Conservation (phyloP, 2,888 invertebrate genomes). For the Ormyrus thymus region DNA sequence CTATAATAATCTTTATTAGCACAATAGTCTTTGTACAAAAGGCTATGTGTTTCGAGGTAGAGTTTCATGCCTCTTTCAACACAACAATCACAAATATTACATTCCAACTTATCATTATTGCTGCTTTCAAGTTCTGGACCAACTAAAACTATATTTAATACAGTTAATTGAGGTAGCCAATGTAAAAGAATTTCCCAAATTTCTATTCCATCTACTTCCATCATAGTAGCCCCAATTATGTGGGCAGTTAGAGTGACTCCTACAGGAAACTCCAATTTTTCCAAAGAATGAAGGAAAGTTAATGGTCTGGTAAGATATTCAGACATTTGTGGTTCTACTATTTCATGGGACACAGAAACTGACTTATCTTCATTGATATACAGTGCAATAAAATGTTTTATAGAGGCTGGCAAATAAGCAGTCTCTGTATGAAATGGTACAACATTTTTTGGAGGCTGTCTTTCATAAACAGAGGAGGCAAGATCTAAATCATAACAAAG, state of each 20-base stretch:
- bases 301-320: constrained; percentile 67
- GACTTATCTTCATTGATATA: constrained; percentile 57
- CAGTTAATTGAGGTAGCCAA: constrained; percentile 63
- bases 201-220: constrained; percentile 64
- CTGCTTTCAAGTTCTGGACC: constrained; percentile 67
- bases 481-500: constrained; percentile 64
- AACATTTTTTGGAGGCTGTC: constrained; percentile 59
- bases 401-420: constrained; percentile 60
- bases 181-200: constrained; percentile 71
- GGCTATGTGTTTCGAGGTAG: constrained; percentile 53
- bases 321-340: constrained; percentile 58
- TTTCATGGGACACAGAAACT: constrained; percentile 55
- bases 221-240: constrained; percentile 68
- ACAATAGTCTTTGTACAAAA: constrained; percentile 62
- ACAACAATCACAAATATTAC: constrained; percentile 62
- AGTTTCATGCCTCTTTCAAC: constrained; percentile 57
- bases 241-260: constrained; percentile 63
- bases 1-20: constrained; percentile 54
- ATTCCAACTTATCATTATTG: constrained; percentile 49
- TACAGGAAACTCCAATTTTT: constrained; percentile 57
- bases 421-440: constrained; percentile 58
- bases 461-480: constrained; percentile 54
- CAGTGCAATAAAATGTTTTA: constrained; percentile 61
- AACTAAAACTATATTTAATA: constrained; percentile 64
- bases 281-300: constrained; percentile 64